These are phyloP conservation scores for Scrobipalpa costella DNA, from an alignment of 2,888 invertebrate genomes.

Conservation along the genomic window DNA sequence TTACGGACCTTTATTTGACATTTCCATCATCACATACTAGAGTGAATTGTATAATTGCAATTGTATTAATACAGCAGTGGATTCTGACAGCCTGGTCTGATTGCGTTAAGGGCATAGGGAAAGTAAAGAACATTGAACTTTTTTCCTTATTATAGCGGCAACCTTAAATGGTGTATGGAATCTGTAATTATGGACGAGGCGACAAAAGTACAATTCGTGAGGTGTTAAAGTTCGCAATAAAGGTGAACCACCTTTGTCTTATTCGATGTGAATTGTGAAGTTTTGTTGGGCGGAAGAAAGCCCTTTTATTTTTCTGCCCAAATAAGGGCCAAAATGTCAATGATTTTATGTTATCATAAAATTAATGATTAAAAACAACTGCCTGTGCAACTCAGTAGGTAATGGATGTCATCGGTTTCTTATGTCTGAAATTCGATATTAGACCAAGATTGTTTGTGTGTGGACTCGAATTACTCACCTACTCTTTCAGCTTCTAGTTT, in stretches of 20 bases:
- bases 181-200: slow-evolving; percentile 13
- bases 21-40: slow-evolving; percentile 5
- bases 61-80: neutral
- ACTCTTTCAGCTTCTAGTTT: no score
- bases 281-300: slow-evolving; percentile 11
- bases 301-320: slow-evolving; percentile 1
- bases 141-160: slow-evolving; percentile 21
- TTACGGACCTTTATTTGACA: neutral
- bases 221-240: slow-evolving; percentile 18
- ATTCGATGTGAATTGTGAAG: slow-evolving; percentile 10
- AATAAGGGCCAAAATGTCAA: neutral
- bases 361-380: slow-evolving; percentile 15
- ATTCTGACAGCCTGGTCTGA: neutral
- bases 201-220: slow-evolving; percentile 1
- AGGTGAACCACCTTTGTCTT: slow-evolving; percentile 19
- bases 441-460: no score
- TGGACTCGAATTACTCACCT: no score
- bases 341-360: slow-evolving; percentile 24
- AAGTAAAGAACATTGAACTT: slow-evolving; percentile 14
- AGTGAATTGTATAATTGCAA: slow-evolving; percentile 4
- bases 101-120: slow-evolving; percentile 5
- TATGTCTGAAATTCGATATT: neutral
- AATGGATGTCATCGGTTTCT: neutral
- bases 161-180: slow-evolving; percentile 14
- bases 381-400: neutral